Evolutionary conservation across 2,113 vertebrate genomes (phyloP).

Genomic region (Sclerurus mexicanus): DNA sequence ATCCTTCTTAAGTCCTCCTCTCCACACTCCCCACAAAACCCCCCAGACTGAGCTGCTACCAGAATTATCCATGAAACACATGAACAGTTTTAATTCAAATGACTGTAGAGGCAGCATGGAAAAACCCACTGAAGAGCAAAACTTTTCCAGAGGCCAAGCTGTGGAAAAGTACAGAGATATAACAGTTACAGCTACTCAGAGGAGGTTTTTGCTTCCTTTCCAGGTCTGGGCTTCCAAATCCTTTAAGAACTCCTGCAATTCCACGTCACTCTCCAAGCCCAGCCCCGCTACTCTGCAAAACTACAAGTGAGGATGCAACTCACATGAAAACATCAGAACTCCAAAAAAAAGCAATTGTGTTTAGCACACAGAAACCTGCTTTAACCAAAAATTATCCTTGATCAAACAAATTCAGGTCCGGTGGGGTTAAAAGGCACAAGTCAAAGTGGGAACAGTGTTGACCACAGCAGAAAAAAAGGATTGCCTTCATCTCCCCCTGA

Average conservation of each 20-base stretch:
- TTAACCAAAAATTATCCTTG: background rate
- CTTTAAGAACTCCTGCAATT: background rate
- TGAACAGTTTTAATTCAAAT: background rate
- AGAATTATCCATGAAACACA: background rate
- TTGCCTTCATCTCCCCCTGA: background rate
- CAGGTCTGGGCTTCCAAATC: background rate
- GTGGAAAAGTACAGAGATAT: slow-evolving; percentile 33
- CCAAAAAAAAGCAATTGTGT: background rate
- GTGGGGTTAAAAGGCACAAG: background rate
- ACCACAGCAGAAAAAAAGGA: background rate
- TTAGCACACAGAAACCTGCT: background rate
- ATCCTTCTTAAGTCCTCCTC: background rate
- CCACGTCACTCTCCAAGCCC: background rate
- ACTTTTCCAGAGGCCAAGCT: background rate
- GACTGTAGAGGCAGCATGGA: background rate
- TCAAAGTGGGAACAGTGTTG: background rate
- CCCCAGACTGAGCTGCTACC: background rate
- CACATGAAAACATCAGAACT: background rate
- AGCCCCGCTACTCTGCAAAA: background rate
- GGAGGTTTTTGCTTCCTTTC: background rate
- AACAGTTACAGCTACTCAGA: background rate
- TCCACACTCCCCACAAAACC: background rate
- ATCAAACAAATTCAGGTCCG: background rate
- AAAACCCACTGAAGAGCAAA: slow-evolving; percentile 19
- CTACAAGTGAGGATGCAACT: background rate